These are phyloP conservation scores for Xestia xanthographa DNA, from an alignment of 2,888 invertebrate species.

Conservation along the genomic window DNA sequence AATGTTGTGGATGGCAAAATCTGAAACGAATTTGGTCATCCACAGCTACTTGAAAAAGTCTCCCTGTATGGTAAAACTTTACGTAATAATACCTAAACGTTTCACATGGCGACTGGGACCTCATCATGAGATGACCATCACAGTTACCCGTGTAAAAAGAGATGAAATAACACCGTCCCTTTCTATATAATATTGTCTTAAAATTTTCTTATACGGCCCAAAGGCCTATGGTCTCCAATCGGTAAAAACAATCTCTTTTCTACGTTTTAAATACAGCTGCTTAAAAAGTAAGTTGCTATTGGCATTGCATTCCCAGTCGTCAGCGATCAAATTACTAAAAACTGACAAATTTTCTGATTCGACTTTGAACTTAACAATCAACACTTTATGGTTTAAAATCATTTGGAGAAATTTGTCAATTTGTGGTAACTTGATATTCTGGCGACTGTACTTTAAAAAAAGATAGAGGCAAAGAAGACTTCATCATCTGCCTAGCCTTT, in stretches of 20 bases:
- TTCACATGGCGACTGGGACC: not conserved
- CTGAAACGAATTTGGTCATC: no score
- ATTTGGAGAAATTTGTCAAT: no score
- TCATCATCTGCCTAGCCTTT: no score
- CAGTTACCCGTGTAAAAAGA: not conserved
- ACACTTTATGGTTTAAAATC: no score
- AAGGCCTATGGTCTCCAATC: not conserved
- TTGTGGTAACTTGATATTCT: no score
- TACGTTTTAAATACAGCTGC: not conserved
- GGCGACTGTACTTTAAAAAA: no score
- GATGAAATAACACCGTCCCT: not conserved
- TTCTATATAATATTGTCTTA: not conserved
- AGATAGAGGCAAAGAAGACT: not conserved
- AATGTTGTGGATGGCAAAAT: no score
- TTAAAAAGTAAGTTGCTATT: slow-evolving; percentile 43
- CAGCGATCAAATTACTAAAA: no score
- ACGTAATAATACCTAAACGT: not conserved
- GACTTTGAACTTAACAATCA: no score
- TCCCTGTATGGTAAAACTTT: not conserved
- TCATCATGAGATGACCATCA: not conserved
- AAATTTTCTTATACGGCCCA: not conserved
- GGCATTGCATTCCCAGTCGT: slow-evolving; percentile 53
- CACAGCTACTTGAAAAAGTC: no score
- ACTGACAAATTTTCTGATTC: no score
- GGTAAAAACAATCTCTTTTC: not conserved